These are phyloP conservation scores for Apteryx owenii DNA, from an alignment of 2,113 vertebrate species.

Conservation along the genomic window DNA sequence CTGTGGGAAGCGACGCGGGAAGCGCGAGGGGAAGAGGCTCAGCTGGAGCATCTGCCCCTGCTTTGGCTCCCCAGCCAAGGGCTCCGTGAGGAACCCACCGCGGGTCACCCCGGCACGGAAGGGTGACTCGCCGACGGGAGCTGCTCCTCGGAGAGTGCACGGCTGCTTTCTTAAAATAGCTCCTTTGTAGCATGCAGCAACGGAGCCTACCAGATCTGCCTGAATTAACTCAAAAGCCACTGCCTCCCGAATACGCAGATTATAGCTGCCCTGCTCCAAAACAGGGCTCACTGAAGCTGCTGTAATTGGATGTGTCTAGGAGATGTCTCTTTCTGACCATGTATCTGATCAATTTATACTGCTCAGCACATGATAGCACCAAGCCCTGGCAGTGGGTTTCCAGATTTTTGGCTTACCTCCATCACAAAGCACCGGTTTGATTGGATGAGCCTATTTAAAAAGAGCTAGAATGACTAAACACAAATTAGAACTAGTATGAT, in stretches of 20 bases:
- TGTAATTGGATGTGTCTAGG: neutral
- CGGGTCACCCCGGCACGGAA: neutral
- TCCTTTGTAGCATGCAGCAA: fast-evolving
- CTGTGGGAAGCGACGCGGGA: neutral
- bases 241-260: fast-evolving
- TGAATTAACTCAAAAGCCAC: fast-evolving
- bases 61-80: neutral
- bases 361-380: neutral
- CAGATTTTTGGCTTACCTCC: neutral
- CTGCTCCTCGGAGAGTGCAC: neutral
- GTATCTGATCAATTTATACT: neutral
- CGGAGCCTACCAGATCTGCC: neutral
- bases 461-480: neutral
- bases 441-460: neutral
- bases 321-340: neutral
- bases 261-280: neutral
- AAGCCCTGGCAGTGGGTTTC: neutral
- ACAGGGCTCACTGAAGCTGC: neutral
- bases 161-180: fast-evolving
- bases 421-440: fast-evolving
- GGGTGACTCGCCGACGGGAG: neutral
- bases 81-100: neutral
- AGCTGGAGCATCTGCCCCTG: neutral
- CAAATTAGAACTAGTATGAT: neutral
- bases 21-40: neutral